Percentiles rank a stretch among this genome's conserved stretches.
These are phyloP conservation scores for Trachythela sp. DNA, from an alignment of 64 coral and sea anemone species.

Conservation along the genomic window DNA sequence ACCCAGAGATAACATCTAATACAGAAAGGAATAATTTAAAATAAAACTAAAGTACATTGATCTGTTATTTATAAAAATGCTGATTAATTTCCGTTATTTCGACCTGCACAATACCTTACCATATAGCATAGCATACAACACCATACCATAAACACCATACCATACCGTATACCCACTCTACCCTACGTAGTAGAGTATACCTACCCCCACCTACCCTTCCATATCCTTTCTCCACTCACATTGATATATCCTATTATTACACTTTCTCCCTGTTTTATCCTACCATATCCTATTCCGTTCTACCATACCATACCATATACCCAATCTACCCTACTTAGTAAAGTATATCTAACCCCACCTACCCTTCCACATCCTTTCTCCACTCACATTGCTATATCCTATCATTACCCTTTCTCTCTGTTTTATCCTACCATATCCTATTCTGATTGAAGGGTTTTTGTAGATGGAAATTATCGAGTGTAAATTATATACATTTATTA, in stretches of 20 bases:
- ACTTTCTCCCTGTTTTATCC: neutral
- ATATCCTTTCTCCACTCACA: neutral
- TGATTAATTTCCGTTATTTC: too few relatives aligned
- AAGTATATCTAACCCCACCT: neutral
- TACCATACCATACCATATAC: neutral
- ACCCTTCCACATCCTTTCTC: neutral
- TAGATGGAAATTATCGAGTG: too few relatives aligned
- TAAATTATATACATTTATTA: too few relatives aligned
- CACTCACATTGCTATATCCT: neutral
- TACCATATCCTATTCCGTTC: neutral
- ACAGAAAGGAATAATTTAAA: too few relatives aligned
- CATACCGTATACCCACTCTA: neutral
- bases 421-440: neutral
- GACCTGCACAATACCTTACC: too few relatives aligned
- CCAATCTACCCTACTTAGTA: neutral
- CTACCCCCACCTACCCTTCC: neutral
- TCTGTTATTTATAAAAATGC: too few relatives aligned
- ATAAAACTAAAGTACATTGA: too few relatives aligned
- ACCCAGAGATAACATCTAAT: too few relatives aligned
- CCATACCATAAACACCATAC: too few relatives aligned
- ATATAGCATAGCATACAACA: too few relatives aligned
- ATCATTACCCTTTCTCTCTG: neutral
- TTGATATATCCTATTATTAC: neutral
- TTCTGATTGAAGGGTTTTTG: too few relatives aligned
- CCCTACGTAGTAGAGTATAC: neutral